Evolutionary conservation across 2,888 invertebrate genomes (phyloP).

Genomic region (Glomeris marginata): DNA sequence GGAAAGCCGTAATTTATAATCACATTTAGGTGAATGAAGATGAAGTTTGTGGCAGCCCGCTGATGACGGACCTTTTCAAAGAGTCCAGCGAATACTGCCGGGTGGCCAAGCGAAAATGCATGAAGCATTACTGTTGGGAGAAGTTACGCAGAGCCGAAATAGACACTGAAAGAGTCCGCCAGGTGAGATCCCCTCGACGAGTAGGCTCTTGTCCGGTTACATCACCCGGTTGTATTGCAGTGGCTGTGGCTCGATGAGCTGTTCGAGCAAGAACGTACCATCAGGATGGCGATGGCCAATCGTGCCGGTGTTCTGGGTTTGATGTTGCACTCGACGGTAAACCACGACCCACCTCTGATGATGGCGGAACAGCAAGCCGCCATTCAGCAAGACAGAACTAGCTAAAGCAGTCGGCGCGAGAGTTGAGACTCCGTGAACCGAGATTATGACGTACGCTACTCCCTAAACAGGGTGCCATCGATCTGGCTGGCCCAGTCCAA

Average conservation of each 20-base stretch:
- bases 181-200: slow-evolving; percentile 27
- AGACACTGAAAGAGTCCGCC: slow-evolving; percentile 63
- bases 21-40: slow-evolving; percentile 16
- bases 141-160: slow-evolving; percentile 85
- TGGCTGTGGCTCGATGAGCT: slow-evolving; percentile 90
- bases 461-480: no score
- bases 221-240: slow-evolving; percentile 38
- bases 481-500: no score
- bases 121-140: slow-evolving; percentile 90
- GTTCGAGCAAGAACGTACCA: slow-evolving; percentile 80
- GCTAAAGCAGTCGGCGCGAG: no score
- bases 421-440: no score
- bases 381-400: no score
- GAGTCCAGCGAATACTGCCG: slow-evolving; percentile 73
- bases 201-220: neutral
- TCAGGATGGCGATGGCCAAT: slow-evolving; percentile 51
- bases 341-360: slow-evolving; percentile 47
- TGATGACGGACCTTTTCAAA: slow-evolving; percentile 68
- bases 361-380: no score
- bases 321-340: slow-evolving; percentile 93
- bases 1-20: neutral
- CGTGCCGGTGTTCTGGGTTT: slow-evolving; percentile 84
- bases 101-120: slow-evolving; percentile 76
- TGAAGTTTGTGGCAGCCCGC: slow-evolving; percentile 81
- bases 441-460: no score